Base-by-base conservation (phyloP, 2,888 invertebrate species). In the Therioaphis trifolii region DNA sequence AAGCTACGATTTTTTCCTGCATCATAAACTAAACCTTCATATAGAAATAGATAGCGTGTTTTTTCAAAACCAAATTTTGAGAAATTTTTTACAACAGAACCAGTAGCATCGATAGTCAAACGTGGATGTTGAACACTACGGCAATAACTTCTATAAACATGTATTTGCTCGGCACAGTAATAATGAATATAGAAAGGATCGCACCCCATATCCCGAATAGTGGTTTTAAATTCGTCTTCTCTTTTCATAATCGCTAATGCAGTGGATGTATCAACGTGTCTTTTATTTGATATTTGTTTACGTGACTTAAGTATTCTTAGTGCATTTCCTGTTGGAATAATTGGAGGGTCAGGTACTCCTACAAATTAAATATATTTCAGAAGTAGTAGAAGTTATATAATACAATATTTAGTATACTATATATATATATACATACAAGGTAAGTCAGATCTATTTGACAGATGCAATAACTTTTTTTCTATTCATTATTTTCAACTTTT, bases 21-120 rank as follows among this genome's bases (percentile, higher is more conserved):
- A n/a, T 55, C 55, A 55, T n/a, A n/a, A 55, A 55, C 55, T 55
- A 55, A 27, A 12, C 29, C 63, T 27, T 63, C 63, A 27, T 63
- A 63, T 1, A 63, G 11, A 27, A 63, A 29, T 14, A 63, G n/a
- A 29, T 2, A 63, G 4, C 14, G 27, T 2, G 5, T 63, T 27
- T 63, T 24, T 63, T 63, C 21, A 14, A 24, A 58, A 24, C n/a
- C 58, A 58, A 58, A 24, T 58, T n/a, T 58, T 58, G 9, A 9
- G 15, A 58, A 46, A 46, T 21, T 58, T 7, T 18, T 58, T 58
- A 58, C 21, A 58, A 58, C 9, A 9, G 12, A 14, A 4, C 58
- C 24, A 2, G 58, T 24, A n/a, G 58, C 58, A 24, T 58, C 24
- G 11, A 58, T 58, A n/a, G n/a, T n/a, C 15, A 58, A 58, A 24